Evolutionary conservation across 2,797 vertebrate species (phyloP).

Genomic region (Linurgus olivaceus): DNA sequence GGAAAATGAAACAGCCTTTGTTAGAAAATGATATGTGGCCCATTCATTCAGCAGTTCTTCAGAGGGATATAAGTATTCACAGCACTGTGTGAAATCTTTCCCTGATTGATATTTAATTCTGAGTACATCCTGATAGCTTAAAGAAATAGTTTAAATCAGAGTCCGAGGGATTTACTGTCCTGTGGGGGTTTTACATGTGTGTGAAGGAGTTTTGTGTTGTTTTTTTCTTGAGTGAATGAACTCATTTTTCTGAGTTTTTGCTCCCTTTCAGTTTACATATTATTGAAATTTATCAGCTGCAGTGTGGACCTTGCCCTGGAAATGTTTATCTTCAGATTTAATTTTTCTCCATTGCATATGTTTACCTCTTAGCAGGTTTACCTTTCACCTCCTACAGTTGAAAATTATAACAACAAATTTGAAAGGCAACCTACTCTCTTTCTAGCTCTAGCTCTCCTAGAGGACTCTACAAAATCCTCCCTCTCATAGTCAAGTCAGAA

Average conservation of each 20-base stretch:
- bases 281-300: background rate
- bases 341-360: background rate
- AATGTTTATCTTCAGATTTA: background rate
- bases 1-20: background rate
- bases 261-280: background rate
- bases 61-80: background rate
- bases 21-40: accelerated
- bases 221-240: background rate
- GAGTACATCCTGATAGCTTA: background rate
- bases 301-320: background rate
- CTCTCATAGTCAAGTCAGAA: background rate
- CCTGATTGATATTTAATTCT: background rate
- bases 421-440: background rate
- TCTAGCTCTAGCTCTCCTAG: background rate
- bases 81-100: background rate
- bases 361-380: background rate
- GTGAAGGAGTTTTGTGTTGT: background rate
- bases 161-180: background rate
- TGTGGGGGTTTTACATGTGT: accelerated
- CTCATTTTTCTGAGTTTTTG: background rate
- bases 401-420: background rate
- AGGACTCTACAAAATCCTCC: background rate
- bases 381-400: background rate
- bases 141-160: background rate
- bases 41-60: background rate